These are phyloP conservation scores for Microctenopoma steveboyesi DNA, from an alignment of 2,797 vertebrate species.

Conservation along the genomic window DNA sequence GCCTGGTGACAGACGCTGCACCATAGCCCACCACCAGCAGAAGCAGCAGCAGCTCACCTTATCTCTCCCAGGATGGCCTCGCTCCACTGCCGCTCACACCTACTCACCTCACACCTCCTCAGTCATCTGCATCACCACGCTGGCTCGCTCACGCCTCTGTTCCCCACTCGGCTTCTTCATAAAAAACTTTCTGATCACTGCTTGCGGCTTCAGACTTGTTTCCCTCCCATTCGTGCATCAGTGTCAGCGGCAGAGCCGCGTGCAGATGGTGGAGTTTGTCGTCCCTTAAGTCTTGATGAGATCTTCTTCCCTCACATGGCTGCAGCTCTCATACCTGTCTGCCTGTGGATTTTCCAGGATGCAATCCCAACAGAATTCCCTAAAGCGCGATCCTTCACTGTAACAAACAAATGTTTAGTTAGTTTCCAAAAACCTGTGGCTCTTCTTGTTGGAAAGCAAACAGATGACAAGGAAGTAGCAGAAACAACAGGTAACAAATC, in stretches of 20 bases:
- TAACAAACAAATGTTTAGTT: slow-evolving; percentile 59
- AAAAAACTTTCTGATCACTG: slow-evolving; percentile 39
- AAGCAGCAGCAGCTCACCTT: slow-evolving; percentile 35
- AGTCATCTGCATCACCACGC: slow-evolving; percentile 13
- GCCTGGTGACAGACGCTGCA: slow-evolving; percentile 66
- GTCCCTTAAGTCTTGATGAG: slow-evolving; percentile 65
- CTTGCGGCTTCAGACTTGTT: slow-evolving; percentile 29
- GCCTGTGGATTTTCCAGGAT: slow-evolving; percentile 63
- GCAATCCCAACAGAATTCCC: slow-evolving; percentile 57
- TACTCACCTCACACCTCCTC: not conserved
- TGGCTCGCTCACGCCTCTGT: not conserved
- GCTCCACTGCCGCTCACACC: slow-evolving; percentile 36
- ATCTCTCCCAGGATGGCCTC: slow-evolving; percentile 53
- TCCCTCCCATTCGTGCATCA: slow-evolving; percentile 12
- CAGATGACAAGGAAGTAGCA: slow-evolving; percentile 4
- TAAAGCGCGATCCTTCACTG: slow-evolving; percentile 48
- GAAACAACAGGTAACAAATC: slow-evolving; percentile 1
- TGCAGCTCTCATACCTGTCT: slow-evolving; percentile 59
- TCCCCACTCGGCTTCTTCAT: not conserved
- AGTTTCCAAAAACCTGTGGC: slow-evolving; percentile 57
- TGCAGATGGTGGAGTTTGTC: slow-evolving; percentile 66
- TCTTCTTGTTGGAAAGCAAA: slow-evolving; percentile 20
- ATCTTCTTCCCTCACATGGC: slow-evolving; percentile 48
- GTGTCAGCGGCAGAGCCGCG: slow-evolving; percentile 8
- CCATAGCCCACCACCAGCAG: slow-evolving; percentile 24